Conservation (phyloP, 2,888 invertebrate species). For the Caenorhabditis sulstoni region DNA sequence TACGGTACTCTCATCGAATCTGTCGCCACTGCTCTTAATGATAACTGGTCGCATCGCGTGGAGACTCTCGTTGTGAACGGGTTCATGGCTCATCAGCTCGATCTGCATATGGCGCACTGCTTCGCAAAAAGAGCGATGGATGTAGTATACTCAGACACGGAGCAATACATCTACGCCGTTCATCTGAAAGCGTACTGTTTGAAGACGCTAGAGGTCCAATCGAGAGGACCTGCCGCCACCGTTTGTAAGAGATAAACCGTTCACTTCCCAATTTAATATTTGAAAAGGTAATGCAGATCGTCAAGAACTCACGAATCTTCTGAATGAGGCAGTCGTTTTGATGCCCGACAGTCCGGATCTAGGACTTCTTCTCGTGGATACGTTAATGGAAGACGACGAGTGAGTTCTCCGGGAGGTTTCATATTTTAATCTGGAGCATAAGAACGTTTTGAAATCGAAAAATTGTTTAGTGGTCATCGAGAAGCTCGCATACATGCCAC, state of each 20-base stretch:
- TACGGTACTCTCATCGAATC: background rate
- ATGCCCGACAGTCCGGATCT: conserved; percentile 32
- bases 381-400: conserved; percentile 33
- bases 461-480: conserved; percentile 21
- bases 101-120: conserved; percentile 13
- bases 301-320: background rate
- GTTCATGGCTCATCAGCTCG: conserved; percentile 22
- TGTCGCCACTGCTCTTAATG: conserved; percentile 3
- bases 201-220: conserved; percentile 13
- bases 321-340: conserved; percentile 8
- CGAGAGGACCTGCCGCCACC: background rate
- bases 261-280: no score
- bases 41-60: conserved; percentile 41
- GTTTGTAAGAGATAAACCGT: background rate
- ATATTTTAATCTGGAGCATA: background rate
- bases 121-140: conserved; percentile 19
- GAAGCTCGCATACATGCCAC: conserved; percentile 44
- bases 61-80: conserved; percentile 36
- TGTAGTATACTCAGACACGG: background rate
- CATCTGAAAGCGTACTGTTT: conserved; percentile 26
- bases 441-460: no score
- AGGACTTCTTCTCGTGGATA: conserved; percentile 31
- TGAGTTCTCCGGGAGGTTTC: no score
- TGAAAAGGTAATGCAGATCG: conserved; percentile 25
- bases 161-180: conserved; percentile 23